Evolutionary conservation across 2,113 vertebrate species (phyloP).

Genomic region (Shinisaurus crocodilurus): DNA sequence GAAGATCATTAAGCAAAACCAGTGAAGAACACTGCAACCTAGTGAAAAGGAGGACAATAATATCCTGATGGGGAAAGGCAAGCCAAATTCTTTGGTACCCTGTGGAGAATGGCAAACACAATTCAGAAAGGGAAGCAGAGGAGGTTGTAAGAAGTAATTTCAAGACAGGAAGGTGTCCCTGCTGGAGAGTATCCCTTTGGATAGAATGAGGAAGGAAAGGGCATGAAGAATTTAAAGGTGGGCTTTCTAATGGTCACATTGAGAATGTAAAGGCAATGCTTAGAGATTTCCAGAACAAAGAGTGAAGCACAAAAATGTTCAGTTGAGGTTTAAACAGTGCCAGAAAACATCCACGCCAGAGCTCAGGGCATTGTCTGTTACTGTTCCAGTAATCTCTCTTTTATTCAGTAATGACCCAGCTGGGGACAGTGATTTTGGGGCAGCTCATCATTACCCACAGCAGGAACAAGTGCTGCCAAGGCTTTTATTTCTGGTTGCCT

Average conservation of each 20-base stretch:
- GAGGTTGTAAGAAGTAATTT: background rate
- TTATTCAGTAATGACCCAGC: conserved; percentile 26
- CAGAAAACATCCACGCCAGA: conserved; percentile 6
- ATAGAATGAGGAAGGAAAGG: background rate
- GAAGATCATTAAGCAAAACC: background rate
- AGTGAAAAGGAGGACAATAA: background rate
- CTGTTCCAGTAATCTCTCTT: conserved; percentile 32
- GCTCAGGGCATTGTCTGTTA: conserved; percentile 8
- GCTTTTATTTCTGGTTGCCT: conserved; percentile 10
- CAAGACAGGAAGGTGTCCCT: background rate
- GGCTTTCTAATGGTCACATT: background rate
- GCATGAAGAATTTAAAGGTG: background rate
- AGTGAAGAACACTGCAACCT: background rate
- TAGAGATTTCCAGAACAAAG: conserved; percentile 12
- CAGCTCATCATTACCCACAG: conserved; percentile 2
- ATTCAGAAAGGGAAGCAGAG: background rate
- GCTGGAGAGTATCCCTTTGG: background rate
- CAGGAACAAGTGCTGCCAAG: background rate
- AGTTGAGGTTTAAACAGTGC: conserved; percentile 8
- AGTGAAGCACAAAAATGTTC: background rate
- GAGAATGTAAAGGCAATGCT: conserved; percentile 13
- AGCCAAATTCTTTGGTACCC: background rate
- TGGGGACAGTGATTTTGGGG: conserved; percentile 16
- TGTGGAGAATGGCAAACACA: background rate
- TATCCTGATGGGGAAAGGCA: background rate